A percentile compares a stretch with the other conserved stretches of the same genome.
phyloP scores from a whole-genome alignment of 1,140 invertebrate genomes.

The Carcinoscorpius rotundicauda region DNA sequence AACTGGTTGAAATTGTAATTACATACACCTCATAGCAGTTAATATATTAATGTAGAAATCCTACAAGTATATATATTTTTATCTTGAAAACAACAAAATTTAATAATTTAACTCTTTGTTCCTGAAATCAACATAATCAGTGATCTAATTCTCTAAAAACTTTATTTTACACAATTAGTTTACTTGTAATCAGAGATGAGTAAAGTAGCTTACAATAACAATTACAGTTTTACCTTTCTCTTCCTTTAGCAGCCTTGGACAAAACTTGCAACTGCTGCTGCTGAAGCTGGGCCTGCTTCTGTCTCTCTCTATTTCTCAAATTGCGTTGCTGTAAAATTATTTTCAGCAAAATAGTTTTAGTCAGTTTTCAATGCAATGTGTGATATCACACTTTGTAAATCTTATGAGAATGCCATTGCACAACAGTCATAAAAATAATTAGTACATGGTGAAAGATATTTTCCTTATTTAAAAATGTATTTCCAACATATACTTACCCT shows the following conservation, averaged over 20 bases:
- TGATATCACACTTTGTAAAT: too few species aligned
- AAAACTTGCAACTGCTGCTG: constrained; percentile 40
- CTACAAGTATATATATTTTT: not conserved
- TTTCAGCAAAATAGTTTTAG: too few species aligned
- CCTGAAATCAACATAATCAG: not conserved
- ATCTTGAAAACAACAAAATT: too few species aligned
- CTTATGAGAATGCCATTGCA: too few species aligned
- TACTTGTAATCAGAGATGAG: not conserved
- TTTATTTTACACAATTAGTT: constrained; percentile 2
- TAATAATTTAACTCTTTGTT: too few species aligned
- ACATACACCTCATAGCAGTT: too few species aligned
- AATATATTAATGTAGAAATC: not conserved
- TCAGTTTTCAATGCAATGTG: too few species aligned
- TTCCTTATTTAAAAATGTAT: too few species aligned
- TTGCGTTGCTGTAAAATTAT: constrained; percentile 47
- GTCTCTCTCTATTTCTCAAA: constrained; percentile 48
- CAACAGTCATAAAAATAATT: too few species aligned
- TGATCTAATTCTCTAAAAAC: not conserved
- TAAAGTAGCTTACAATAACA: not conserved
- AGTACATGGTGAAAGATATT: too few species aligned
- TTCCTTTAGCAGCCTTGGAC: constrained; percentile 40
- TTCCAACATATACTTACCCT: too few species aligned
- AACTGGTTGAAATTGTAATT: too few species aligned
- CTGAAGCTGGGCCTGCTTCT: constrained; percentile 34
- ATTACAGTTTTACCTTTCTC: constrained; percentile 32